These are phyloP conservation scores for Leptoteleia sp. DNA, from an alignment of 1,140 invertebrate species.

Conservation along the genomic window DNA sequence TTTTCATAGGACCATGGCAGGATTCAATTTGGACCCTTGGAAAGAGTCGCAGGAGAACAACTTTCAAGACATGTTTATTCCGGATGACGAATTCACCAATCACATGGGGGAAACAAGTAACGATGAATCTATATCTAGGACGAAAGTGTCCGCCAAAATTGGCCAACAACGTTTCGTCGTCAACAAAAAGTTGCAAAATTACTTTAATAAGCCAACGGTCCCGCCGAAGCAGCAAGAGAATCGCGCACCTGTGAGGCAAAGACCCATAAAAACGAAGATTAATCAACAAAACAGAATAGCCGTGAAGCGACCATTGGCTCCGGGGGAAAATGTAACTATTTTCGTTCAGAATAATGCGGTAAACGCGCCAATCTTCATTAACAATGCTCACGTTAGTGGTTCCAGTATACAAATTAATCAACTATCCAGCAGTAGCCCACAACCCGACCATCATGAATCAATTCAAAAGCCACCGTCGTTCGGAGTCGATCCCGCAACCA, in stretches of 20 bases:
- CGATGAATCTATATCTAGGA: no score
- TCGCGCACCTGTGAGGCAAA: slow-evolving; percentile 21
- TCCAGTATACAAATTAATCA: slow-evolving; percentile 63
- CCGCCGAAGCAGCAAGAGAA: slow-evolving; percentile 4
- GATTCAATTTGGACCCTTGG: slow-evolving; percentile 85
- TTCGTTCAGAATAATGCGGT: slow-evolving; percentile 76
- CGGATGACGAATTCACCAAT: no score
- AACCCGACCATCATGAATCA: slow-evolving; percentile 11
- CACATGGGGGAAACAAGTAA: no score
- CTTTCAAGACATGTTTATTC: no score
- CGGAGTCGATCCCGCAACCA: no score
- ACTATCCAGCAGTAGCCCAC: slow-evolving; percentile 11
- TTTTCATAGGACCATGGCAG: slow-evolving; percentile 86
- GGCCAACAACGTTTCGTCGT: slow-evolving; percentile 13
- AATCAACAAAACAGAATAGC: slow-evolving; percentile 75
- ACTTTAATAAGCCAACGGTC: slow-evolving; percentile 22
- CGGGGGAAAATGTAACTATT: slow-evolving; percentile 74
- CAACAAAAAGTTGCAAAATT: slow-evolving; percentile 41
- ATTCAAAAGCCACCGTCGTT: slow-evolving; percentile 4
- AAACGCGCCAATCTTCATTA: slow-evolving; percentile 74
- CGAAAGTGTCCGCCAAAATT: no score
- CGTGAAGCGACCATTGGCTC: slow-evolving; percentile 70
- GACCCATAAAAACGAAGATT: slow-evolving; percentile 70
- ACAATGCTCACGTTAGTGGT: slow-evolving; percentile 70
- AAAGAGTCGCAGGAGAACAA: slow-evolving; percentile 76